Evolutionary conservation across 1,140 invertebrate genomes (phyloP).

Genomic region (Physella acuta): DNA sequence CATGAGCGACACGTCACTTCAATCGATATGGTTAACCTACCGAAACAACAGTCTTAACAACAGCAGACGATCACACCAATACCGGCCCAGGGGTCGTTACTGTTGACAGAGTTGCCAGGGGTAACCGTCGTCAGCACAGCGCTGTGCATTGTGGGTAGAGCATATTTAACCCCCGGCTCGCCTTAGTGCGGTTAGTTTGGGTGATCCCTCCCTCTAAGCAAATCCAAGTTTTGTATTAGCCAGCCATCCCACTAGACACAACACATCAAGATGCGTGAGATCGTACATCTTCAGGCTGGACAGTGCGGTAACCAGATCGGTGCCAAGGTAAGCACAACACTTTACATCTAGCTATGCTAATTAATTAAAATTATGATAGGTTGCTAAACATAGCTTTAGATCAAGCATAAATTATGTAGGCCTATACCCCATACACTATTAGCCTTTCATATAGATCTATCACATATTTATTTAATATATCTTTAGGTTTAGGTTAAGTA

Average conservation of each 20-base stretch:
- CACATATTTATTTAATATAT: too few relatives aligned
- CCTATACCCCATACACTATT: too few relatives aligned
- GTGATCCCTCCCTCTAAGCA: not conserved
- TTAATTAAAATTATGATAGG: not conserved
- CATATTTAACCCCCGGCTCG: not conserved
- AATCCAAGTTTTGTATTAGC: not conserved
- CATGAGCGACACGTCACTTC: too few relatives aligned
- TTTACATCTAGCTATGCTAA: not conserved
- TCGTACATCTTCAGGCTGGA: slow-evolving; percentile 1
- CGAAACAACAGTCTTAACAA: too few relatives aligned
- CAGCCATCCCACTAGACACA: not conserved
- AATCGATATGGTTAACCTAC: too few relatives aligned
- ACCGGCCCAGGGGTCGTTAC: too few relatives aligned
- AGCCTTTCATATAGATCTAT: too few relatives aligned
- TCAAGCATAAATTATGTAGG: too few relatives aligned
- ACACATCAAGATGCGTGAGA: slow-evolving; percentile 6
- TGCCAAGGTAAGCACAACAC: slow-evolving; percentile 1
- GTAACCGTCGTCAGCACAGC: not conserved
- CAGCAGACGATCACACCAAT: too few relatives aligned
- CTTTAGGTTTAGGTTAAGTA: too few relatives aligned
- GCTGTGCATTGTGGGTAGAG: not conserved
- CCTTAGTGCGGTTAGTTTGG: not conserved
- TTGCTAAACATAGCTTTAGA: too few relatives aligned
- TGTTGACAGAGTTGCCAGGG: not conserved
- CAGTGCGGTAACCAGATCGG: slow-evolving; percentile 7